Base-by-base conservation (phyloP, 2,113 vertebrate species). In the Ophthalmolycus amberensis region DNA sequence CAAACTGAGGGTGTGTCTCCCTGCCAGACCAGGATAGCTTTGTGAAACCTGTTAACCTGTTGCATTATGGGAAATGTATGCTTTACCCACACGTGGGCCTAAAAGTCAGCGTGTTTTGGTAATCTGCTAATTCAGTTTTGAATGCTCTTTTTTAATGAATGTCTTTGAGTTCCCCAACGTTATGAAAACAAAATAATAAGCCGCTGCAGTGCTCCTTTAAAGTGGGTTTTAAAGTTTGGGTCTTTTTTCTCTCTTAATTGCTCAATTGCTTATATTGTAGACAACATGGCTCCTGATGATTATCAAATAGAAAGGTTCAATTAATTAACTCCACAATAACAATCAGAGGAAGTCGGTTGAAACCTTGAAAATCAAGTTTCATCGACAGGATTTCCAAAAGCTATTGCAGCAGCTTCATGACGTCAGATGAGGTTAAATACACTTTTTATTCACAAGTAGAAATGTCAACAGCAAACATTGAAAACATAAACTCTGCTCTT, bases 381-480 rank as follows among this genome's bases (percentile, higher is more conserved):
- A 77, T 11, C 79, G 14, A 67, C 37, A 20, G 66, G 60, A 16
- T 65, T 62, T 27, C 32, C 64, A 62, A n/a, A 62, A 71, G 58
- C 68, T 59, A 0, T 9, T n/a, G 70, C 84, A 84, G 77, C 73
- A 85, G 69, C 83, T 44, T 25, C 52, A 80, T 75, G 80, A 80
- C 84, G 56, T 86, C 80, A 85, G 60, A 32, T 80, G 72, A 86
- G 92, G 89, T 91, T 93, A 91, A 93, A 94, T 92, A 85, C 78
- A 85, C 79, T 76, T 92, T 95, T 94, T 94, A 95, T 94, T 95
- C 76, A 93, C 91, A 90, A 69, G 90, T 92, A 90, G 75, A 93
- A 91, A 91, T 84, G 56, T 84, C 73, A 63, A 90, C 86, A 91
- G 83, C 88, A 93, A 93, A 93, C 87, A 90, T 92, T 85, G 88